Percentiles rank a stretch among this genome's conserved stretches.
Conservation (phyloP, 2,888 invertebrate genomes). For the Temnothorax unifasciatus region DNA sequence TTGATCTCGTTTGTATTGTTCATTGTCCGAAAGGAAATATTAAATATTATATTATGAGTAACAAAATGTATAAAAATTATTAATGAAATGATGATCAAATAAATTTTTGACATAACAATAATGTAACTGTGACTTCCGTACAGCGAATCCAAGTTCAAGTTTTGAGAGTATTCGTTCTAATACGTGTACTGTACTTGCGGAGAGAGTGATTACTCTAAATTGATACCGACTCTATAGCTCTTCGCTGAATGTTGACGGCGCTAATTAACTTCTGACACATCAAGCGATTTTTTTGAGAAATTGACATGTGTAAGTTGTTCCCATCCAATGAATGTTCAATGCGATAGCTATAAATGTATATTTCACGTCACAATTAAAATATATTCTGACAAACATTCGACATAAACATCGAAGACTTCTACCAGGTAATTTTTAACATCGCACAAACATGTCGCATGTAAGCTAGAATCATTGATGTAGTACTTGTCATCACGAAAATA, state of each 20-base stretch:
- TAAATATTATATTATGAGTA: background rate
- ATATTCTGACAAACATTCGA: background rate
- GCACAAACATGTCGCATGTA: slow-evolving; percentile 28
- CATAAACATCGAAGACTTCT: background rate
- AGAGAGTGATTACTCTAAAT: background rate
- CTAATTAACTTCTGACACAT: slow-evolving; percentile 20
- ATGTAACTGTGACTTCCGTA: background rate
- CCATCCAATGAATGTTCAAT: slow-evolving; percentile 27
- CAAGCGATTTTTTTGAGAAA: slow-evolving; percentile 12
- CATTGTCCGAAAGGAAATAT: background rate
- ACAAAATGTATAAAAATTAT: background rate
- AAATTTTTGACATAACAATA: background rate
- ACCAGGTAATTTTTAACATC: slow-evolving; percentile 30
- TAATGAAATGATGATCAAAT: background rate
- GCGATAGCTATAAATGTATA: slow-evolving; percentile 28
- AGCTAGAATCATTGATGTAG: slow-evolving; percentile 1
- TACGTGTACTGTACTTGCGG: background rate
- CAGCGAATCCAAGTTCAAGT: background rate
- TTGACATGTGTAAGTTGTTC: background rate
- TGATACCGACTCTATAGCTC: slow-evolving; percentile 10
- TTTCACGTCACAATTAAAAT: background rate
- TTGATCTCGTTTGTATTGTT: background rate
- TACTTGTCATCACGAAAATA: background rate
- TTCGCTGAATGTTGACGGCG: slow-evolving; percentile 30
- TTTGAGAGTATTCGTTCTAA: background rate